phyloP scores from a whole-genome alignment of 2,888 invertebrate genomes.

The Brachypalpus laphriformis region DNA sequence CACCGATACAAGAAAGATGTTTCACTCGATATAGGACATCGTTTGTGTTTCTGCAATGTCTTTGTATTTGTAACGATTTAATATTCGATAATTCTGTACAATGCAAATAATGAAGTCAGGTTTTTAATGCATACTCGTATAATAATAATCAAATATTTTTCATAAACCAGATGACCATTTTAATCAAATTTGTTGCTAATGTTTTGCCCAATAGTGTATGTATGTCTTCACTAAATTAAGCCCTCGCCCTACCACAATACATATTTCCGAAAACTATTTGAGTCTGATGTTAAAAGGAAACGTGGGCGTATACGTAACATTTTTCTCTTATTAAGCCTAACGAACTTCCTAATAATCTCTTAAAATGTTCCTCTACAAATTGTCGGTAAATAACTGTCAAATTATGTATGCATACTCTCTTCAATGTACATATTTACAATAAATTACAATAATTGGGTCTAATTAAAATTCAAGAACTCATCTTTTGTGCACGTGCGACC shows the following conservation, averaged over 20 bases:
- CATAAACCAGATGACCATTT: too few relatives aligned
- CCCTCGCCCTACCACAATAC: neutral
- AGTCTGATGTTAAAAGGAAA: neutral
- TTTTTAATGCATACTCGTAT: too few relatives aligned
- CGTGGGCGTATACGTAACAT: neutral
- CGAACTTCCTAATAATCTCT: neutral
- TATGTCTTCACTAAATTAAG: neutral
- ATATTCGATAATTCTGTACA: too few relatives aligned
- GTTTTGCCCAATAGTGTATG: too few relatives aligned
- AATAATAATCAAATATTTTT: too few relatives aligned
- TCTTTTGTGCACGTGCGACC: neutral
- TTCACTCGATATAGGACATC: too few relatives aligned
- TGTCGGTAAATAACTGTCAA: neutral
- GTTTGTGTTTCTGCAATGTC: too few relatives aligned
- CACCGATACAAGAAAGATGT: too few relatives aligned
- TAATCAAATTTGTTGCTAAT: too few relatives aligned
- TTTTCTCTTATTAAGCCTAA: neutral
- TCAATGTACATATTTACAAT: neutral
- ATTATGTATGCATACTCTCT: neutral
- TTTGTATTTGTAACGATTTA: too few relatives aligned
- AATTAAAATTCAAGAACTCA: neutral
- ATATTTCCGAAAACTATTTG: neutral
- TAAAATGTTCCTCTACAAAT: neutral
- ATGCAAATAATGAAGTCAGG: too few relatives aligned
- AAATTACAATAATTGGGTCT: neutral